Evolutionary conservation across 2,888 invertebrate genomes (phyloP).

Genomic region (Orchestes rusci): DNA sequence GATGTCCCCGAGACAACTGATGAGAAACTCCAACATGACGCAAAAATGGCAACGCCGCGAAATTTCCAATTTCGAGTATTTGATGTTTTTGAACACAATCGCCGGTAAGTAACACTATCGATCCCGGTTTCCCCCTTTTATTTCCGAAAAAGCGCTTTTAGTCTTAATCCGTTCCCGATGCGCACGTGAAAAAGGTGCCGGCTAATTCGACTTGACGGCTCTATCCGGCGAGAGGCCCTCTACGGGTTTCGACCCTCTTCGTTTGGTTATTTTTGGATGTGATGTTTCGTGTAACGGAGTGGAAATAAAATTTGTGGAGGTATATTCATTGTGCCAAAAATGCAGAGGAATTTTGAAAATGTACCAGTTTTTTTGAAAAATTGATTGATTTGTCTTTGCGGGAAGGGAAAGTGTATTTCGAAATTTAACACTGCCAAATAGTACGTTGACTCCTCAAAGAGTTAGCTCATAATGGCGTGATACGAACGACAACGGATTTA

Average conservation of each 20-base stretch:
- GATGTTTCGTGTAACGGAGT: too few species aligned
- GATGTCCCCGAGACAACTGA: conserved; percentile 97
- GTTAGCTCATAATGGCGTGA: too few species aligned
- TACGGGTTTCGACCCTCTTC: conserved; percentile 13
- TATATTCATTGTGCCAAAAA: neutral
- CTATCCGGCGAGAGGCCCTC: conserved; percentile 21
- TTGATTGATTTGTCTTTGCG: too few species aligned
- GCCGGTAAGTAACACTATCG: conserved; percentile 61
- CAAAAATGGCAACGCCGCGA: conserved; percentile 99
- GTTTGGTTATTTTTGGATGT: conserved; percentile 3
- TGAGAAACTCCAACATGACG: conserved; percentile 99
- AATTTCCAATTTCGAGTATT: conserved; percentile 99
- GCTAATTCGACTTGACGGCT: conserved; percentile 50
- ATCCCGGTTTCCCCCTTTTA: neutral
- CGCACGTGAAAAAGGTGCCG: conserved; percentile 48
- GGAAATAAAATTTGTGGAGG: too few species aligned
- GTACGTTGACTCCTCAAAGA: too few species aligned
- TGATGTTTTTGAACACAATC: conserved; percentile 99
- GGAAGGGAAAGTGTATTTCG: too few species aligned
- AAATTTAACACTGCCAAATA: too few species aligned
- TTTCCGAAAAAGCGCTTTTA: neutral
- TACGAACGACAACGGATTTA: too few species aligned
- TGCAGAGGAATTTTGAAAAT: neutral
- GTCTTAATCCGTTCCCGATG: conserved; percentile 15
- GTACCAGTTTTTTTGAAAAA: neutral